Percentiles rank a stretch among this genome's conserved stretches.
phyloP scores from a whole-genome alignment of 2,113 vertebrate genomes.

The Hirundichthys speculiger region DNA sequence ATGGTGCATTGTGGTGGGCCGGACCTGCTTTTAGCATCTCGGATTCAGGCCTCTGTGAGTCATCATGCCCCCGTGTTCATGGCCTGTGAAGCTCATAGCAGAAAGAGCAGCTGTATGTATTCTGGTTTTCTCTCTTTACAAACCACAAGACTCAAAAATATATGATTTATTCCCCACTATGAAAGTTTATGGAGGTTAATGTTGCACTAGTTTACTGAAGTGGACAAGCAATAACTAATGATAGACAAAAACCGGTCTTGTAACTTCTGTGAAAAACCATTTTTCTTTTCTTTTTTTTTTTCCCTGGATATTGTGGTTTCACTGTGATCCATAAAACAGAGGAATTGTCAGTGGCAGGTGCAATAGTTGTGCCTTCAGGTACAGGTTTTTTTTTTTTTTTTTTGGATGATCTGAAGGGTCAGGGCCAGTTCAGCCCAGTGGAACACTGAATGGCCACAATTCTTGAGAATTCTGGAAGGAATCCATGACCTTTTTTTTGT shows the following conservation, averaged over 20 bases:
- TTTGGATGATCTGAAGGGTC: conserved; percentile 41
- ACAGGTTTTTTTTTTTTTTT: conserved; percentile 4
- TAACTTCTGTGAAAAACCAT: too few species aligned
- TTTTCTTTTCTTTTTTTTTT: too few species aligned
- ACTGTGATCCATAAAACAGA: conserved; percentile 38
- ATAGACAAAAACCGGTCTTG: too few species aligned
- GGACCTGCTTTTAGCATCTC: neutral
- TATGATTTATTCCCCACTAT: too few species aligned
- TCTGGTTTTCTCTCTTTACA: conserved; percentile 3
- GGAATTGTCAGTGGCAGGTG: conserved; percentile 18
- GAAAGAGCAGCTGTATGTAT: conserved; percentile 7
- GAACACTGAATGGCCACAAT: conserved; percentile 41
- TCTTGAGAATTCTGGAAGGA: conserved; percentile 53
- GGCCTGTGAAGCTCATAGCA: conserved; percentile 7
- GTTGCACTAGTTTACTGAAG: too few species aligned
- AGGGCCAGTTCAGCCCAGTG: conserved; percentile 34
- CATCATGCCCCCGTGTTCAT: neutral
- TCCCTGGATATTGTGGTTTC: conserved; percentile 1
- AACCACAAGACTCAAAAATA: too few species aligned
- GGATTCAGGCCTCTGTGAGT: neutral
- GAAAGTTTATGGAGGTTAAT: too few species aligned
- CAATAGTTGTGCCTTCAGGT: conserved; percentile 28
- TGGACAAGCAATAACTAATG: too few species aligned
- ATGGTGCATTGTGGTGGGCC: neutral
- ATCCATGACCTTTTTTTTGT: conserved; percentile 44